Base-by-base conservation (phyloP, 2,888 invertebrate genomes). In the Notodonta ziczac region DNA sequence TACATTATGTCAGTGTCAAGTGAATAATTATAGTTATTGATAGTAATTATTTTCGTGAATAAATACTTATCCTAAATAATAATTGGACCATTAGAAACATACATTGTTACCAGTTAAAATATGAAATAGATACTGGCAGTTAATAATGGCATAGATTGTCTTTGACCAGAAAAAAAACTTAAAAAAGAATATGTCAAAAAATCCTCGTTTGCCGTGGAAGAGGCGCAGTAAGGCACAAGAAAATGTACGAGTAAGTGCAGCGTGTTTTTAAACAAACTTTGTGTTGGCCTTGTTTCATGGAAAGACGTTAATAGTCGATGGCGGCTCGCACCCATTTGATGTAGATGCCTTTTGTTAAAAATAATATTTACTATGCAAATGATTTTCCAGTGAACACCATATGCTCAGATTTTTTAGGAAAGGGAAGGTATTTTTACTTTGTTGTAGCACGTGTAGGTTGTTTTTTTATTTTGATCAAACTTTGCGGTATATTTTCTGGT, bases 361-460 rank as follows among this genome's bases (percentile, higher is more conserved):
- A 67, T 60, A 62, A 63, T 74, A 76, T 76, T 77, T 75, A 69
- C 72, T 71, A 72, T 73, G 70, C 67, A 72, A 74, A 72, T 74
- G 75, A 59, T 65, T 71, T 77, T 72, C 69, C 63, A 67, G 61
- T 72, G 67, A 79, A 72, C 50, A 35, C 35, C 35, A 35, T 35
- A 35, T 35, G 35, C 35, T 35, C 35, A 35, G 35, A 35, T 35
- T 35, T 35, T 35, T 35, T 35, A 35, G 7, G 35, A 35, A 35
- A 35, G 7, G 5, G 7, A 35, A 35, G 35, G 35, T 35, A 35
- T 35, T 1, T 35, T 35, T 35, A 35, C 35, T 35, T 3, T 35
- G 7, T 6, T 35, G 2, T 35, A 35, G 5, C 35, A 24, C 24
- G 24, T 35, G 5, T 35, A 35, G 35, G 7, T 35, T 35, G 5